A percentile compares a stretch with the other conserved stretches of the same genome.
These are phyloP conservation scores for Hepsetus odoe DNA, from an alignment of 2,113 vertebrate species.

Conservation along the genomic window DNA sequence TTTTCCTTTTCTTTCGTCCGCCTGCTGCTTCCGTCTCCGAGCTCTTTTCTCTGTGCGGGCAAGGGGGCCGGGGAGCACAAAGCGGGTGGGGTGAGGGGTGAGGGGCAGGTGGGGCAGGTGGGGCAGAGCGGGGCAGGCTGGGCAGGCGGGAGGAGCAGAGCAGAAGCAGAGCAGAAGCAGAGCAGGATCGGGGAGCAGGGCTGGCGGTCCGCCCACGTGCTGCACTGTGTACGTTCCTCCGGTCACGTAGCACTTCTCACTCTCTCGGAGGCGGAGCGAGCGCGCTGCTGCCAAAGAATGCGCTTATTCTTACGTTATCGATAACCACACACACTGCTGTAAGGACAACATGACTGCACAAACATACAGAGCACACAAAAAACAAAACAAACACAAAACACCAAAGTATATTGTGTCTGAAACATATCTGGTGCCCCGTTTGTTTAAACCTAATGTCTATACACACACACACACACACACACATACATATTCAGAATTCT, in stretches of 20 bases:
- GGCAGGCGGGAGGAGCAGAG: no score
- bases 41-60: neutral
- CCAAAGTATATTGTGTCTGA: no score
- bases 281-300: neutral
- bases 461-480: no score
- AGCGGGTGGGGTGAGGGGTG: no score
- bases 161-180: slow-evolving; percentile 10
- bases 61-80: no score
- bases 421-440: no score
- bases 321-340: neutral
- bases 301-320: neutral
- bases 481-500: no score
- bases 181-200: no score
- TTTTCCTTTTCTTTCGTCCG: neutral
- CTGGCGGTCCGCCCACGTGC: slow-evolving; percentile 54
- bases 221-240: slow-evolving; percentile 67
- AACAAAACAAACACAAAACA: no score
- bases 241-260: slow-evolving; percentile 75
- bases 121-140: no score
- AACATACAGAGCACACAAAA: neutral
- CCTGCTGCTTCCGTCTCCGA: neutral
- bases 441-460: no score
- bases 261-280: slow-evolving; percentile 27
- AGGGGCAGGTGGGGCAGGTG: no score
- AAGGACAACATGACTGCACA: neutral